Evolutionary conservation across 2,113 vertebrate genomes (phyloP).

Genomic region (Gymnobelideus leadbeateri): DNA sequence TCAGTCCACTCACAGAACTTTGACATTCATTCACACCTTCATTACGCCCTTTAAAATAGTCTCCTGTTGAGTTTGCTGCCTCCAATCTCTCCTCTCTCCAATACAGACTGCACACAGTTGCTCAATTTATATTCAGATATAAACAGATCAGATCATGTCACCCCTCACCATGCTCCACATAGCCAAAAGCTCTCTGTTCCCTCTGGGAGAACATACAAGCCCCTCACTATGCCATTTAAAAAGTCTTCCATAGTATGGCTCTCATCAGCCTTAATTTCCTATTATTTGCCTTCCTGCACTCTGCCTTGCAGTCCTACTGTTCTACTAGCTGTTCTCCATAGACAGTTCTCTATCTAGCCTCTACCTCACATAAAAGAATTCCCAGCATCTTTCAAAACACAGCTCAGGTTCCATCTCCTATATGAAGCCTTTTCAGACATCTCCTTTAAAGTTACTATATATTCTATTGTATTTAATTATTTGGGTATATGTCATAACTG

Average conservation of each 20-base stretch:
- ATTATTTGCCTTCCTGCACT: not conserved
- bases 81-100: no score
- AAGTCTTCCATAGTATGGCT: not conserved
- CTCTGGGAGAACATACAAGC: not conserved
- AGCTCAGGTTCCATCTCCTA: not conserved
- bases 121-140: no score
- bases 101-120: no score
- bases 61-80: no score
- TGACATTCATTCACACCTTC: no score
- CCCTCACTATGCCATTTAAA: not conserved
- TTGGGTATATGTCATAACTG: not conserved
- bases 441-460: not conserved
- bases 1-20: no score
- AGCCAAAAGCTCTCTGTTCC: not conserved
- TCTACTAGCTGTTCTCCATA: not conserved
- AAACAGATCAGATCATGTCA: no score
- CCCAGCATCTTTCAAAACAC: not conserved
- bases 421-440: not conserved
- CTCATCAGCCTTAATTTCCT: not conserved
- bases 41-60: no score
- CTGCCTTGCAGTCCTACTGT: not conserved
- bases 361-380: not conserved
- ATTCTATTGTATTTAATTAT: not conserved
- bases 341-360: not conserved
- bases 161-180: not conserved